A percentile compares a stretch with the other conserved stretches of the same genome.
Evolutionary conservation across 37 sponge, comb jelly and placozoan genomes (phyloP).

Genomic region (Halisarca cf. caerulea): DNA sequence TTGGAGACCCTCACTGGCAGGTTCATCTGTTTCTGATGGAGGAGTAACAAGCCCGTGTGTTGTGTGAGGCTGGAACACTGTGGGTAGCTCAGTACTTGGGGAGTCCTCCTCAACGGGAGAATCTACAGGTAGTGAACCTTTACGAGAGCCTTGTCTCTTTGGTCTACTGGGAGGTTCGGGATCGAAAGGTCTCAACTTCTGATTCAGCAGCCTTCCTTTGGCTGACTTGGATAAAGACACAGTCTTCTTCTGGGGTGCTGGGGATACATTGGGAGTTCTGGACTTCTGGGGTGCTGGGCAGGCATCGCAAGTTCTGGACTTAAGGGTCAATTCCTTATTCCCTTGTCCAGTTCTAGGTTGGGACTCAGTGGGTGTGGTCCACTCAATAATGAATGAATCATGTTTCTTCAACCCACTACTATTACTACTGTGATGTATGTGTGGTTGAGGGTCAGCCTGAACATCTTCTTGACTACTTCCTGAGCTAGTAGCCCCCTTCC

Average conservation of each 20-base stretch:
- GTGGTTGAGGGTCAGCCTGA: neutral
- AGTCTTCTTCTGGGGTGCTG: neutral
- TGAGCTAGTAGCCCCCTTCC: neutral
- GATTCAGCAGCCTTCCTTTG: conserved; percentile 33
- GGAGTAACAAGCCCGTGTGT: neutral
- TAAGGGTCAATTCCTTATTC: too few species aligned
- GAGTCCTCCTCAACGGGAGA: neutral
- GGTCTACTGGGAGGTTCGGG: neutral
- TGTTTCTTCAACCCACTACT: too few species aligned
- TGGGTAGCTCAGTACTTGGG: neutral
- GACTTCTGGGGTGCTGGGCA: too few species aligned
- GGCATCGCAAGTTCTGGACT: too few species aligned
- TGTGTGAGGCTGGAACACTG: neutral
- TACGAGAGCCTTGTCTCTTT: neutral
- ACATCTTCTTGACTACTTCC: neutral
- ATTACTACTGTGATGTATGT: neutral
- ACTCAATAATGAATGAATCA: too few species aligned
- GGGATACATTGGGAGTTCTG: neutral
- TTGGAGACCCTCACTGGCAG: conserved; percentile 19
- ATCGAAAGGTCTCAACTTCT: conserved; percentile 37
- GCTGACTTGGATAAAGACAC: conserved; percentile 1
- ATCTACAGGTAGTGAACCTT: conserved; percentile 1
- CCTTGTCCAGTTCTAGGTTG: too few species aligned
- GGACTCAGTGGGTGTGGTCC: too few species aligned
- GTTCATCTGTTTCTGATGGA: neutral